Evolutionary conservation across 64 coral and sea anemone genomes (phyloP), one percentile per base, ranked within the genome.

Genomic region (Montipora capricornis): DNA sequence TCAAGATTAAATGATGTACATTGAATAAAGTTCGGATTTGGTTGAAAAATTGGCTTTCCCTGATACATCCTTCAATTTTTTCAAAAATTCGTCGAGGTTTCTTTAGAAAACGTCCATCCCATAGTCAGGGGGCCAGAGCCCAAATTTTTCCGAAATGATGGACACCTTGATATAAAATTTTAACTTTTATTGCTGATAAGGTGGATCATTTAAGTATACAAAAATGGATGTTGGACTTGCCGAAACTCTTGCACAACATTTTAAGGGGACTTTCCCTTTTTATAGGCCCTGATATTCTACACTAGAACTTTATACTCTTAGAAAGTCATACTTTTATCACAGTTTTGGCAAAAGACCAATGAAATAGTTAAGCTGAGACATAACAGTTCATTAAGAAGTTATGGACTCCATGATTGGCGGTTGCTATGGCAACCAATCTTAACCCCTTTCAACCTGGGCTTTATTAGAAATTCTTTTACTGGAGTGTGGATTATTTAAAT

Each of bases 331-430:
- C 22, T 22, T 74, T 74, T 74, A 74, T 20, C 70, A 74, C 70
- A 74, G 70, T 74, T 74, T 74, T 74, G 70, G 70, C 70, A 74
- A 74, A 74, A 74, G 70, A 74, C 70, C 70, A 9, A 74, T 74
- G n/a, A 74, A 74, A 74, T 74, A 44, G 70, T 74, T 74, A 74
- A 74, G 70, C 70, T 74, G 29, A 74, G 70, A 74, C 70, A 24
- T 74, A 44, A 74, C 70, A 74, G 70, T 74, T 74, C 70, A 74
- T 74, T 74, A 74, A 74, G 70, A 74, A 74, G 70, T 74, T 74
- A 74, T 74, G 20, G 70, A 74, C 2, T 74, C 70, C 22, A 37
- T 74, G 70, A 74, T 74, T 74, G 70, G 70, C 9, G 70, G 70
- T 74, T 74, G 20, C 70, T 74, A 74, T 29, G 70, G 70, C 70